Percentiles rank a stretch among this genome's conserved stretches.
Conservation (phyloP, 2,797 vertebrate species). For the Otolemur crassicaudatus region DNA sequence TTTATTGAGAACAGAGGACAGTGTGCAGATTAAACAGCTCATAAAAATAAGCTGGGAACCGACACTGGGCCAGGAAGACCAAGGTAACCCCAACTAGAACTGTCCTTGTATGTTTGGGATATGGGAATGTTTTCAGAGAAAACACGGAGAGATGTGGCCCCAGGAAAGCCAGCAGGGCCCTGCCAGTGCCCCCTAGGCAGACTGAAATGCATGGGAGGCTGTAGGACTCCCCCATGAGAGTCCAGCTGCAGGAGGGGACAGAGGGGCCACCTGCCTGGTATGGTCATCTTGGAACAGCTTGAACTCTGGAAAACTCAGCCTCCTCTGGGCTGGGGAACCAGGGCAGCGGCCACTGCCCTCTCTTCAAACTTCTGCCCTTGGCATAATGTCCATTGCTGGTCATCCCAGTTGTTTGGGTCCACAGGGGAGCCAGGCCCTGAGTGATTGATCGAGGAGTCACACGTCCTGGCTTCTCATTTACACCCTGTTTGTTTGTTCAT, state of each 20-base stretch:
- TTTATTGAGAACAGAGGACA: slow-evolving; percentile 83
- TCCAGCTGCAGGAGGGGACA: rapidly evolving
- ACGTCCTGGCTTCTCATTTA: neutral
- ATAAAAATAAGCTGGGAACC: slow-evolving; percentile 81
- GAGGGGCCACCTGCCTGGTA: neutral
- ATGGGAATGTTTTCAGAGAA: slow-evolving; percentile 77
- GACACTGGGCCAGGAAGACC: slow-evolving; percentile 53
- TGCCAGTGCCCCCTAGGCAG: slow-evolving; percentile 25
- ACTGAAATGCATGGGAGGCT: neutral
- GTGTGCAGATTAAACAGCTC: slow-evolving; percentile 83
- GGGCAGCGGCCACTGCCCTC: neutral
- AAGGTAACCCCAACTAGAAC: slow-evolving; percentile 78
- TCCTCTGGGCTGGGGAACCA: neutral
- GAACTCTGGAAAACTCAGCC: neutral
- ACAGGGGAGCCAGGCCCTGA: neutral
- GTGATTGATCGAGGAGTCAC: rapidly evolving
- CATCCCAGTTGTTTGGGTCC: neutral
- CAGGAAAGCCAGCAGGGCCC: neutral
- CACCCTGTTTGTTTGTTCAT: rapidly evolving
- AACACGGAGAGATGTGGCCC: slow-evolving; percentile 65
- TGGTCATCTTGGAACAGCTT: neutral
- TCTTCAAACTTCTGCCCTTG: neutral
- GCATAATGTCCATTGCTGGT: neutral
- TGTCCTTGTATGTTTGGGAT: slow-evolving; percentile 74
- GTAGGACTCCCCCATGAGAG: neutral